Evolutionary conservation across 1,140 invertebrate species (phyloP).

Genomic region (Habropoda laboriosa): DNA sequence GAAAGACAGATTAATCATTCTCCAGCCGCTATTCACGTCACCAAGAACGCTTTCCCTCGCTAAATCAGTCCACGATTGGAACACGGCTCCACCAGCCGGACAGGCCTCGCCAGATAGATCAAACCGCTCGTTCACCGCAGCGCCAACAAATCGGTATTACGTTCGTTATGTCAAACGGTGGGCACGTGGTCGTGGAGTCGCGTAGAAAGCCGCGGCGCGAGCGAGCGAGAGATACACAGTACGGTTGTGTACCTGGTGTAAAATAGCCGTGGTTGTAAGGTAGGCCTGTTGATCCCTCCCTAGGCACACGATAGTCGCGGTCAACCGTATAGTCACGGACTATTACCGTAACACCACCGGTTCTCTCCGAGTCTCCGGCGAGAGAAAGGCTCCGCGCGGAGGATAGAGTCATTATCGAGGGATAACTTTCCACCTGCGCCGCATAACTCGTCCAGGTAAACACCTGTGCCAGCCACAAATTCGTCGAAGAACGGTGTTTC

Average conservation of each 20-base stretch:
- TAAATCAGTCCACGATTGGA: background rate
- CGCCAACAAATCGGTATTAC: constrained; percentile 57
- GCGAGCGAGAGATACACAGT: constrained; percentile 1
- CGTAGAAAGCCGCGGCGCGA: constrained; percentile 43
- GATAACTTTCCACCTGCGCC: constrained; percentile 64
- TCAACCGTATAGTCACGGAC: constrained; percentile 59
- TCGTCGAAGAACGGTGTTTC: background rate
- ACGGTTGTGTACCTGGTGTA: constrained; percentile 5
- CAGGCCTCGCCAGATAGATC: background rate
- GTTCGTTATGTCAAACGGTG: constrained; percentile 16
- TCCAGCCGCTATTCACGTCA: background rate
- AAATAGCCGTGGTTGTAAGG: constrained; percentile 29
- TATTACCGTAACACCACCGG: constrained; percentile 62
- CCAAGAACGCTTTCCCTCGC: background rate
- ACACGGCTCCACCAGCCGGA: background rate
- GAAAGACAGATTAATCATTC: too few relatives aligned
- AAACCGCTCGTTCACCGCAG: constrained; percentile 3
- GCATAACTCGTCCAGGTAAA: constrained; percentile 44
- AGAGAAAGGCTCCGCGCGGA: constrained; percentile 26
- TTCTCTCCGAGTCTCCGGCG: constrained; percentile 62
- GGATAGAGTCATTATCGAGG: constrained; percentile 64
- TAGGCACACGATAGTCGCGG: constrained; percentile 58
- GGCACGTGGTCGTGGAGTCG: constrained; percentile 26
- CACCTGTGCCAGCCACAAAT: constrained; percentile 24
- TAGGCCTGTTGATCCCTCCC: constrained; percentile 41